Conservation (phyloP, 2,888 invertebrate species). For the Tiliacea aurago region DNA sequence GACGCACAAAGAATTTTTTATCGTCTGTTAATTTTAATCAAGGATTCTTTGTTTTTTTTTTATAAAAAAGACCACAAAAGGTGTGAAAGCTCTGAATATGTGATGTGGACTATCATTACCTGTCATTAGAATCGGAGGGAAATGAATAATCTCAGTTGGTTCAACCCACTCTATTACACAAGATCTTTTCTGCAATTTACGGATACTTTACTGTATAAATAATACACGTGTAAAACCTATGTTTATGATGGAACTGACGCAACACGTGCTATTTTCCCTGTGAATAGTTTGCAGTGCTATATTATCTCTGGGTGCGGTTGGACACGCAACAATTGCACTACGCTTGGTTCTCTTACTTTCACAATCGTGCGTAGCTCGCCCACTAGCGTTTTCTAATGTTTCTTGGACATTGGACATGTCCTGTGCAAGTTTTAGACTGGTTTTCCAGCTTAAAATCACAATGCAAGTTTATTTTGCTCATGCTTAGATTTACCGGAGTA, state of each 20-base stretch:
- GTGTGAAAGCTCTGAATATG: constrained; percentile 36
- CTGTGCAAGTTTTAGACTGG: constrained; percentile 11
- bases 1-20: constrained; percentile 59
- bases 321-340: constrained; percentile 80
- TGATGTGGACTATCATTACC: neutral
- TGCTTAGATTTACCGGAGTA: neutral
- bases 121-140: constrained; percentile 14
- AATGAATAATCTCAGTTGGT: constrained; percentile 16
- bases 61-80: constrained; percentile 20
- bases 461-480: neutral
- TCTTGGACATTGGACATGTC: constrained; percentile 26
- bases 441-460: constrained; percentile 14
- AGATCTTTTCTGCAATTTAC: constrained; percentile 29
- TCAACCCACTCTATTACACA: neutral
- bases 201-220: constrained; percentile 38
- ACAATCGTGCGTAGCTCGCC: constrained; percentile 77
- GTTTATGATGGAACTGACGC: constrained; percentile 44
- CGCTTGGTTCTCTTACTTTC: constrained; percentile 84
- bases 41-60: constrained; percentile 43
- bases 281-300: constrained; percentile 48
- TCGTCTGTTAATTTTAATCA: constrained; percentile 59
- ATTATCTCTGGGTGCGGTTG: constrained; percentile 61
- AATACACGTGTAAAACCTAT: constrained; percentile 42
- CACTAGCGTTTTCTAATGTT: constrained; percentile 76
- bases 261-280: constrained; percentile 59